These are phyloP conservation scores for Mastomys natalensis DNA, from an alignment of 2,113 vertebrate genomes.

Conservation along the genomic window DNA sequence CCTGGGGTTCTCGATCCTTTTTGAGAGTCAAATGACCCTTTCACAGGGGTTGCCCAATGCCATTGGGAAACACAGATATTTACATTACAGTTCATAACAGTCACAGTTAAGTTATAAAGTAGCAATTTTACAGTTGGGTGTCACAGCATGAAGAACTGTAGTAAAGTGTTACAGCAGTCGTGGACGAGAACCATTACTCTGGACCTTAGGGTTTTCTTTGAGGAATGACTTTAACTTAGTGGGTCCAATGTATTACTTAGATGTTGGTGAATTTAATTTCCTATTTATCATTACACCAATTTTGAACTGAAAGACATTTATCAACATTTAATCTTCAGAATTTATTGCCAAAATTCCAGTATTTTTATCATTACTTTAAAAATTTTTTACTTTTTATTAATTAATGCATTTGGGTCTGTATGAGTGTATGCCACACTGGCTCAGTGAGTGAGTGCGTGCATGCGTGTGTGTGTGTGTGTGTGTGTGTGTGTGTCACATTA, in stretches of 20 bases:
- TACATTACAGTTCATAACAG: background rate
- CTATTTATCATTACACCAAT: background rate
- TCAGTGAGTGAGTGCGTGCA: no score
- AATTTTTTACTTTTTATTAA: background rate
- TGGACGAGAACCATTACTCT: background rate
- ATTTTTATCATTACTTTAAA: background rate
- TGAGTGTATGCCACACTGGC: background rate
- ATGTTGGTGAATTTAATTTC: background rate
- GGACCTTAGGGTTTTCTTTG: background rate
- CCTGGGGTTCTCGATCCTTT: no score
- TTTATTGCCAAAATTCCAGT: slow-evolving; percentile 18
- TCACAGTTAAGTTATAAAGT: background rate
- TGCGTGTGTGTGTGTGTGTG: no score
- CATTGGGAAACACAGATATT: background rate
- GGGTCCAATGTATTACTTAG: background rate
- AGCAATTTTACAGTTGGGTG: background rate
- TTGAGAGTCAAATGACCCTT: background rate
- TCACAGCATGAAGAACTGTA: background rate
- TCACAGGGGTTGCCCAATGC: background rate
- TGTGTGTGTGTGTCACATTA: no score
- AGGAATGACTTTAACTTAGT: slow-evolving; percentile 37
- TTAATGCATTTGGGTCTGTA: background rate
- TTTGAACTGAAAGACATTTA: background rate
- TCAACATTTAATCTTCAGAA: slow-evolving; percentile 37
- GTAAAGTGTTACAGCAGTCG: background rate